A percentile compares a stretch with the other conserved stretches of the same genome.
phyloP scores from a whole-genome alignment of 2,797 vertebrate species.

The Urosaurus nigricauda region DNA sequence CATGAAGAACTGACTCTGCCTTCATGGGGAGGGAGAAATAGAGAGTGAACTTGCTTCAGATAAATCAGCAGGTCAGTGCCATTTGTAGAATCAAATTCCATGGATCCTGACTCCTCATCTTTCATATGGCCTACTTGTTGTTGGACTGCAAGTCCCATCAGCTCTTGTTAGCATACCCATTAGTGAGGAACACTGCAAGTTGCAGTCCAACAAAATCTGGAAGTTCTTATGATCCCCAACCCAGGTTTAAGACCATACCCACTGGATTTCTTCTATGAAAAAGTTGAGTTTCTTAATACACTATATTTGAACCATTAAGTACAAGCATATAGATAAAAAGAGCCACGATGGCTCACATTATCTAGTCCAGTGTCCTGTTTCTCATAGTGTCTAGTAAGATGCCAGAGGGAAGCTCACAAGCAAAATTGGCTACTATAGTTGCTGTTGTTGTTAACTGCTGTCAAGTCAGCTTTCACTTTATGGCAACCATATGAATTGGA shows the following conservation, averaged over 20 bases:
- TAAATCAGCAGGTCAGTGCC: not conserved
- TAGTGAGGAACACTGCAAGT: too few relatives aligned
- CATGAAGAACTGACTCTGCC: not conserved
- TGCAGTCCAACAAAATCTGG: too few relatives aligned
- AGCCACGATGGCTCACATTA: not conserved
- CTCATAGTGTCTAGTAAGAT: not conserved
- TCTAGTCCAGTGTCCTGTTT: not conserved
- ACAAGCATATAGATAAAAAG: not conserved
- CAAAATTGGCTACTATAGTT: too few relatives aligned
- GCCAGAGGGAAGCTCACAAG: not conserved
- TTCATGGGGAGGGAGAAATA: not conserved
- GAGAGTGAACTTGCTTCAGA: not conserved
- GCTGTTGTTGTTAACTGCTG: too few relatives aligned
- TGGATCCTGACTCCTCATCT: not conserved
- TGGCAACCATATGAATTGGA: too few relatives aligned
- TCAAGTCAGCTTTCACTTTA: too few relatives aligned
- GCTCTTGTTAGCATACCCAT: too few relatives aligned
- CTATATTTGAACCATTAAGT: not conserved
- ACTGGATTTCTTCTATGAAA: not conserved
- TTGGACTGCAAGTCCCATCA: too few relatives aligned
- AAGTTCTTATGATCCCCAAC: too few relatives aligned
- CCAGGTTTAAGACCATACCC: not conserved
- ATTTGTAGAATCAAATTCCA: not conserved
- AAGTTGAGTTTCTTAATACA: not conserved
- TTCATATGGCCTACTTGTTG: too few relatives aligned